Percentiles rank a stretch among this genome's conserved stretches.
phyloP scores from a whole-genome alignment of 1,140 invertebrate genomes.

The Oedothorax gibbosus region DNA sequence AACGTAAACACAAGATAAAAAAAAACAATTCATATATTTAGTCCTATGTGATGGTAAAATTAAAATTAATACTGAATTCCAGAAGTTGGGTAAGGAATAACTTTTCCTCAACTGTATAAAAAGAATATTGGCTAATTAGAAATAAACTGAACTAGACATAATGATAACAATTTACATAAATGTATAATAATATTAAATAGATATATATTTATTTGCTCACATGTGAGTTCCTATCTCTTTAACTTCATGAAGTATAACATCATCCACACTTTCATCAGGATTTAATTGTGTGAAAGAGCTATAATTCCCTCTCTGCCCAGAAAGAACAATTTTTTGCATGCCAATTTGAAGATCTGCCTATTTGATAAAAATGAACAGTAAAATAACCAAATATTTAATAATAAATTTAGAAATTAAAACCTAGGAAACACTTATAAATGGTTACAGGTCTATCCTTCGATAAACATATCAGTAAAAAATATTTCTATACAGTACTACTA shows the following conservation, averaged over 20 bases:
- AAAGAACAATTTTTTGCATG: constrained; percentile 83
- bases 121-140: background rate
- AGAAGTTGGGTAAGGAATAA: constrained; percentile 29
- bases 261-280: constrained; percentile 89
- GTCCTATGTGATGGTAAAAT: too few species aligned
- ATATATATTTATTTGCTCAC: constrained; percentile 70
- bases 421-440: background rate
- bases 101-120: background rate
- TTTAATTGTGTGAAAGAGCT: constrained; percentile 75
- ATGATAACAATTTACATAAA: too few species aligned
- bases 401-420: background rate
- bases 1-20: too few species aligned
- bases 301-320: constrained; percentile 75
- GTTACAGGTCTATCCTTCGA: background rate
- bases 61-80: too few species aligned
- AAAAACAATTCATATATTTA: too few species aligned
- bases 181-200: background rate
- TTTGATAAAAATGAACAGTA: constrained; percentile 42
- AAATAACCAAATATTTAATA: background rate
- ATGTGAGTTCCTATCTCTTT: constrained; percentile 98
- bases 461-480: too few species aligned
- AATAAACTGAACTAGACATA: too few species aligned
- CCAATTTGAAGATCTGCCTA: constrained; percentile 93
- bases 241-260: constrained; percentile 97
- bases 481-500: too few species aligned